Percentiles rank a stretch among this genome's conserved stretches.
These are phyloP conservation scores for Asbolus verrucosus DNA, from an alignment of 1,140 invertebrate genomes.

Conservation along the genomic window DNA sequence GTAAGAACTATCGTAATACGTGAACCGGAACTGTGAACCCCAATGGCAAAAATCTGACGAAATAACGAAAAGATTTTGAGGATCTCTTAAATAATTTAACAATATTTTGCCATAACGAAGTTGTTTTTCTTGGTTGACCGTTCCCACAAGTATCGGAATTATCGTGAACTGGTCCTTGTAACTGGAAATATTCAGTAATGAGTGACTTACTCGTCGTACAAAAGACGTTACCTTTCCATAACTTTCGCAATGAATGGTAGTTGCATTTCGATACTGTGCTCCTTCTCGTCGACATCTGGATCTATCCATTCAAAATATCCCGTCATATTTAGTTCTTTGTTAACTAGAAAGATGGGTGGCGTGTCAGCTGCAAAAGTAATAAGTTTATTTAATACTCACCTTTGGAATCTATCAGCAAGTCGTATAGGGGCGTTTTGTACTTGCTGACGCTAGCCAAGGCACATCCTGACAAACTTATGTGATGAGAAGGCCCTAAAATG, in stretches of 20 bases:
- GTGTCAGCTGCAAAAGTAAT: too few species aligned
- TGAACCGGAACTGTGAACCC: slow-evolving; percentile 96
- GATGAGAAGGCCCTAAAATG: slow-evolving; percentile 98
- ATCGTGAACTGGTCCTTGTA: slow-evolving; percentile 91
- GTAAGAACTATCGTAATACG: slow-evolving; percentile 77
- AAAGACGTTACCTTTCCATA: slow-evolving; percentile 87
- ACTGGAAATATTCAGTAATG: slow-evolving; percentile 67
- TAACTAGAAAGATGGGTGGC: slow-evolving; percentile 75
- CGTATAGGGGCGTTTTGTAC: slow-evolving; percentile 95
- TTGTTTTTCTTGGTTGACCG: slow-evolving; percentile 90
- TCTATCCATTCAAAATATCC: slow-evolving; percentile 95
- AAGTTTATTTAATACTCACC: too few species aligned
- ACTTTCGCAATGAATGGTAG: slow-evolving; percentile 98
- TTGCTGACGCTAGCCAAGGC: slow-evolving; percentile 89
- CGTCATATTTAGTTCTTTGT: slow-evolving; percentile 82
- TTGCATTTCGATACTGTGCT: slow-evolving; percentile 99
- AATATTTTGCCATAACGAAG: slow-evolving; percentile 88
- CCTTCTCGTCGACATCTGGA: slow-evolving; percentile 89
- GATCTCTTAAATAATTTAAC: slow-evolving; percentile 90
- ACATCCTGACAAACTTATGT: slow-evolving; percentile 92
- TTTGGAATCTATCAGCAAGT: slow-evolving; percentile 89
- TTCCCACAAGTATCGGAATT: slow-evolving; percentile 96
- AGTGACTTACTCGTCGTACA: background rate
- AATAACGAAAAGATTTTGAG: slow-evolving; percentile 92
- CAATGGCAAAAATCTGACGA: slow-evolving; percentile 99